Evolutionary conservation across 2,888 invertebrate species (phyloP).

Genomic region (Eremobia ochroleuca): DNA sequence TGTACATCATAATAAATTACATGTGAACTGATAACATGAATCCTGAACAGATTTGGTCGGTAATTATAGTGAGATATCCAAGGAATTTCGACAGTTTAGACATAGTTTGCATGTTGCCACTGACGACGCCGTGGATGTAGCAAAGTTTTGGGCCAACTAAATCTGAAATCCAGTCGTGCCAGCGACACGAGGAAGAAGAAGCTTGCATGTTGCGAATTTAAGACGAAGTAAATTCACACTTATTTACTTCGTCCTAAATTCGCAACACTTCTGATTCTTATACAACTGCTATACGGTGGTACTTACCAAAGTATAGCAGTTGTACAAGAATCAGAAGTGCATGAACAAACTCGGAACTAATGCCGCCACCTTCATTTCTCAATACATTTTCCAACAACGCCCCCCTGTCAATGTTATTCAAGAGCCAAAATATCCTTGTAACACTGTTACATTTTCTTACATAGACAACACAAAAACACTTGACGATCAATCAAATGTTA

Average conservation of each 20-base stretch:
- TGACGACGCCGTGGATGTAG: not conserved
- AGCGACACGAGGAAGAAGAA: not conserved
- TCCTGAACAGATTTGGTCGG: not conserved
- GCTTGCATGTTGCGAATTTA: not conserved
- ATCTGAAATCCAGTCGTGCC: not conserved
- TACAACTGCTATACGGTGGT: too few species aligned
- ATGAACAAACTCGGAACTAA: not conserved
- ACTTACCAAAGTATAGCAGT: not conserved
- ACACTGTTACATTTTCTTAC: not conserved
- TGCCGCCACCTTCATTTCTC: not conserved
- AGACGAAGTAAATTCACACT: not conserved
- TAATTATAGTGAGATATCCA: not conserved
- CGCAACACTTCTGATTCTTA: too few species aligned
- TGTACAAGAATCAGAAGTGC: not conserved
- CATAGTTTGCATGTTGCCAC: not conserved
- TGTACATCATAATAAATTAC: not conserved
- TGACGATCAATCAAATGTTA: slow-evolving; percentile 46
- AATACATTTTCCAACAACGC: not conserved
- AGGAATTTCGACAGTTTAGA: not conserved
- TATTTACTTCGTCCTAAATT: too few species aligned
- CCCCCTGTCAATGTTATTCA: not conserved
- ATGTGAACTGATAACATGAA: not conserved
- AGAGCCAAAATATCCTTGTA: not conserved
- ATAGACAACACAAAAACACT: slow-evolving; percentile 3
- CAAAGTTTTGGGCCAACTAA: not conserved